Percentiles rank a stretch among this genome's conserved stretches.
These are phyloP conservation scores for Pachypanchax playfairii DNA, from an alignment of 2,113 vertebrate genomes.

Conservation along the genomic window DNA sequence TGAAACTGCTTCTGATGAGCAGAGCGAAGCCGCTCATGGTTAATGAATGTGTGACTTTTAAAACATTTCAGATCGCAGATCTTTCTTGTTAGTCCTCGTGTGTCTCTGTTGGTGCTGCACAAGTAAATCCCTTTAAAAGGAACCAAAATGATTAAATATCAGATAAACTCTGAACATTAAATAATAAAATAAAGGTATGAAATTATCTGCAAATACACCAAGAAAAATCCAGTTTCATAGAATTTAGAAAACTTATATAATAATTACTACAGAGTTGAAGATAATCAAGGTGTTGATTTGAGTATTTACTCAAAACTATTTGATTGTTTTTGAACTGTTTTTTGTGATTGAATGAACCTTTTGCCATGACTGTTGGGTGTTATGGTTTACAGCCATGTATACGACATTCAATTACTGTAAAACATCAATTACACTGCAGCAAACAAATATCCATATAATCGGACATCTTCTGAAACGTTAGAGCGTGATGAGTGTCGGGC, in stretches of 20 bases:
- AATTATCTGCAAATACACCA: neutral
- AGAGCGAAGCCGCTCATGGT: neutral
- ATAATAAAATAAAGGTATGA: neutral
- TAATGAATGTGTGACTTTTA: slow-evolving; percentile 27
- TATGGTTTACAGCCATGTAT: no score
- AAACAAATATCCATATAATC: slow-evolving; percentile 6
- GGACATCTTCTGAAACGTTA: slow-evolving; percentile 21
- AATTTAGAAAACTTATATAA: no score
- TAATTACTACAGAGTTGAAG: no score
- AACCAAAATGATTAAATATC: neutral
- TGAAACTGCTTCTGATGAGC: slow-evolving; percentile 25
- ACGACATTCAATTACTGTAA: neutral
- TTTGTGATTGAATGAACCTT: no score
- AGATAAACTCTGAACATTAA: neutral
- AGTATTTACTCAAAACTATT: no score
- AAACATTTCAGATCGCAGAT: neutral
- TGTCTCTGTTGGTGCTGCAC: neutral
- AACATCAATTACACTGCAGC: neutral
- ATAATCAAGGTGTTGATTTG: no score
- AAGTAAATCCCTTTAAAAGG: neutral
- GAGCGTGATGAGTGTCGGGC: no score
- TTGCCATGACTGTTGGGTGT: no score
- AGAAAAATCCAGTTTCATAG: no score
- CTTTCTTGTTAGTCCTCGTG: neutral
- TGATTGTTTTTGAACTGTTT: no score